Percentiles rank a stretch among this genome's conserved stretches.
Conservation (phyloP, 2,888 invertebrate species). For the Mythimna impura region DNA sequence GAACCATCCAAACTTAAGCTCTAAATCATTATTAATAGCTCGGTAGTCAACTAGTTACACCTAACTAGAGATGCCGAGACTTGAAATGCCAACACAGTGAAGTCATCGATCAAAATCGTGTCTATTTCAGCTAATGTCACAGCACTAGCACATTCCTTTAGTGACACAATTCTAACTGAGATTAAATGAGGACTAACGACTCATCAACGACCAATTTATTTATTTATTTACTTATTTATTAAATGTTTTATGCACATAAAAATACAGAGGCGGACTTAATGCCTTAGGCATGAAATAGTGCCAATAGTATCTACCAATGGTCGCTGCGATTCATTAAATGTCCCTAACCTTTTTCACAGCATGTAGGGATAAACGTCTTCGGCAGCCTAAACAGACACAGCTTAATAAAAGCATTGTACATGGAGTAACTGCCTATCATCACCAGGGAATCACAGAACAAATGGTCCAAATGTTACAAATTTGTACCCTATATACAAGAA, state of each 20-base stretch:
- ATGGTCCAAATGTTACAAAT: too few species aligned
- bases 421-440: too few species aligned
- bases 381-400: too few species aligned
- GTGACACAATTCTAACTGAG: conserved; percentile 15
- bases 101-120: conserved; percentile 58
- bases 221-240: too few species aligned
- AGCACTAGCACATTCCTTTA: conserved; percentile 31
- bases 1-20: conserved; percentile 1
- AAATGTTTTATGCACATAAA: too few species aligned
- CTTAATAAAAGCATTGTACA: too few species aligned
- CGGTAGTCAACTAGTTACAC: conserved; percentile 12
- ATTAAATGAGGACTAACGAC: conserved; percentile 24
- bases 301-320: too few species aligned
- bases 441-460: too few species aligned
- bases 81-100: conserved; percentile 41
- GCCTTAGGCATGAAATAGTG: too few species aligned
- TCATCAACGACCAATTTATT: background rate
- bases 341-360: background rate
- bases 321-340: too few species aligned
- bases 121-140: conserved; percentile 57
- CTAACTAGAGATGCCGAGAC: conserved; percentile 29
- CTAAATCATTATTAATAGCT: conserved; percentile 22
- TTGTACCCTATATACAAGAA: too few species aligned
- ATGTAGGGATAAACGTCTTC: background rate
- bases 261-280: too few species aligned